phyloP scores from a whole-genome alignment of 2,888 invertebrate genomes.

The Diplolepis rosae region DNA sequence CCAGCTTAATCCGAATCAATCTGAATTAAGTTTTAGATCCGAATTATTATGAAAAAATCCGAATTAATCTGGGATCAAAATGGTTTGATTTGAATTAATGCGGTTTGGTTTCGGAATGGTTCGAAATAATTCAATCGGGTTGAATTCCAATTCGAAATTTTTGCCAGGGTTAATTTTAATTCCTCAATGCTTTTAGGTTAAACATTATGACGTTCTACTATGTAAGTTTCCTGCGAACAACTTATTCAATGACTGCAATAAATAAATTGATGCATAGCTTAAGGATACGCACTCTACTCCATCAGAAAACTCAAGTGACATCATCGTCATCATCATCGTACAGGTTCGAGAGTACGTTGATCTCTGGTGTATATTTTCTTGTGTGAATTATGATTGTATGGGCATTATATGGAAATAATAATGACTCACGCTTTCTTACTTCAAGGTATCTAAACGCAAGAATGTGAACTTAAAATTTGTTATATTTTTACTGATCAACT shows the following conservation, averaged over 20 bases:
- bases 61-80: too few relatives aligned
- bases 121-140: too few relatives aligned
- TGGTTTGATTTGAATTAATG: too few relatives aligned
- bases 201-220: background rate
- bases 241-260: background rate
- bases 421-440: conserved; percentile 19
- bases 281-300: conserved; percentile 14
- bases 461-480: background rate
- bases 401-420: conserved; percentile 24
- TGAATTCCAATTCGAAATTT: too few relatives aligned
- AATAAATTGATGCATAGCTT: conserved; percentile 5
- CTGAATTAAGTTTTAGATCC: too few relatives aligned
- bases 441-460: background rate
- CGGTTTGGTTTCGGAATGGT: too few relatives aligned
- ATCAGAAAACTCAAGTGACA: conserved; percentile 12
- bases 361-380: conserved; percentile 24
- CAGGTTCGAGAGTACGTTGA: conserved; percentile 19
- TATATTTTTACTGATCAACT: background rate
- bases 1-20: too few relatives aligned
- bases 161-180: conserved; percentile 40
- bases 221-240: background rate
- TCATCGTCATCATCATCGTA: conserved; percentile 17
- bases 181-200: background rate
- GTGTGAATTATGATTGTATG: conserved; percentile 21
- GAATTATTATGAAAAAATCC: too few relatives aligned